phyloP scores from a whole-genome alignment of 2,113 vertebrate genomes.

The Tamias sibiricus region DNA sequence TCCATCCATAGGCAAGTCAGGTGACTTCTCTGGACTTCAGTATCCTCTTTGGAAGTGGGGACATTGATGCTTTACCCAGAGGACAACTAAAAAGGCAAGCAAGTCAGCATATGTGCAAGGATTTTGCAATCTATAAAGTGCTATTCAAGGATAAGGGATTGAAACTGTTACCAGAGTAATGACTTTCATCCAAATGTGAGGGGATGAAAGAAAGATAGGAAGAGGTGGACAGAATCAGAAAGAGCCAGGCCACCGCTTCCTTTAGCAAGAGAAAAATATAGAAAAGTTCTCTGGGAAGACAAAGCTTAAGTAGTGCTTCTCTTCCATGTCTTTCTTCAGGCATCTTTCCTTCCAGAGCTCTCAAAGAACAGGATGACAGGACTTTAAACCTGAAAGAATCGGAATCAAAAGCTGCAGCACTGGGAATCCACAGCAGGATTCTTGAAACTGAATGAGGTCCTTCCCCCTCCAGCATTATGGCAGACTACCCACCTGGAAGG shows the following conservation, averaged over 20 bases:
- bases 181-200: conserved; percentile 47
- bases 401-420: not conserved
- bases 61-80: not conserved
- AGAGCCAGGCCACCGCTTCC: conserved; percentile 50
- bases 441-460: not conserved
- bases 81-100: not conserved
- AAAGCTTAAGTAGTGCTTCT: conserved; percentile 59
- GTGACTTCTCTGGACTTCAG: not conserved
- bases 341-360: conserved; percentile 20
- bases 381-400: not conserved
- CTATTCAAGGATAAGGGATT: conserved; percentile 8
- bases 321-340: conserved; percentile 34
- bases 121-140: conserved; percentile 12
- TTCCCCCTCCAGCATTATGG: not conserved
- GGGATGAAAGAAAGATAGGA: conserved; percentile 22
- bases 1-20: not conserved
- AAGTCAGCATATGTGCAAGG: not conserved
- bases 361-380: not conserved
- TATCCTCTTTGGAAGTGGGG: conserved; percentile 3
- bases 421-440: not conserved
- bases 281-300: conserved; percentile 45
- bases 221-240: conserved; percentile 6
- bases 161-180: not conserved
- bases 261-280: conserved; percentile 48
- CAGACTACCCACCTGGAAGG: not conserved